Percentiles rank a stretch among this genome's conserved stretches.
These are phyloP conservation scores for Steatornis caripensis DNA, from an alignment of 2,113 vertebrate species.

Conservation along the genomic window DNA sequence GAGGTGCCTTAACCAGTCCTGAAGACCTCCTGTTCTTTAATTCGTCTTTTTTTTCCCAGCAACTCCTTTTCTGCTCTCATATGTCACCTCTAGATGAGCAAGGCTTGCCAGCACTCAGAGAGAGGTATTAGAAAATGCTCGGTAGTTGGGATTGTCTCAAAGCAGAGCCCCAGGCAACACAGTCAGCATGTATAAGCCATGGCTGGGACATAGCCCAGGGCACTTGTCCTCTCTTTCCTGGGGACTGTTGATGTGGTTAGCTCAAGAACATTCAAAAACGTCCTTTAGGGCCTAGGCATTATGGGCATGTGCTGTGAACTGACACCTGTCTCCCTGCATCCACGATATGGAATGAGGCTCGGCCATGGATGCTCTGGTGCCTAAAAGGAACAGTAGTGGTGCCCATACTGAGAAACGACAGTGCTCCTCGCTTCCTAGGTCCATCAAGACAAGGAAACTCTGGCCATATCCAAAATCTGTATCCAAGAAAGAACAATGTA, in stretches of 20 bases:
- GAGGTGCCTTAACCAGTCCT: not conserved
- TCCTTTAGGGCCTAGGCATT: not conserved
- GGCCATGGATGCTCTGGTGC: not conserved
- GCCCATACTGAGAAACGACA: not conserved
- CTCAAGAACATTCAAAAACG: not conserved
- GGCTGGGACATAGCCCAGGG: not conserved
- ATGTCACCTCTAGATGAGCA: not conserved
- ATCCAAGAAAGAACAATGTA: rapidly evolving
- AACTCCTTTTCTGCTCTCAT: not conserved
- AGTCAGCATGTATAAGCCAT: rapidly evolving
- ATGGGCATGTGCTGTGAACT: not conserved
- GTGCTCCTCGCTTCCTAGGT: not conserved
- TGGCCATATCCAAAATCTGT: not conserved
- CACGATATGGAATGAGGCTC: rapidly evolving
- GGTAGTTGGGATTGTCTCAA: not conserved
- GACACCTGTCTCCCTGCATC: not conserved
- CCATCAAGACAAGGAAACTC: not conserved
- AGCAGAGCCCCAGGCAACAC: not conserved
- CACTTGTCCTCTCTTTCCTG: not conserved
- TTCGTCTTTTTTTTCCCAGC: not conserved
- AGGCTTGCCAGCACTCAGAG: not conserved
- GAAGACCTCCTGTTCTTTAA: not conserved
- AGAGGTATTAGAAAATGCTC: not conserved
- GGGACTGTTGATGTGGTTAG: not conserved
- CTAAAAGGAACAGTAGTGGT: not conserved